Base-by-base conservation (phyloP, 2,888 invertebrate genomes). In the Apamea anceps region DNA sequence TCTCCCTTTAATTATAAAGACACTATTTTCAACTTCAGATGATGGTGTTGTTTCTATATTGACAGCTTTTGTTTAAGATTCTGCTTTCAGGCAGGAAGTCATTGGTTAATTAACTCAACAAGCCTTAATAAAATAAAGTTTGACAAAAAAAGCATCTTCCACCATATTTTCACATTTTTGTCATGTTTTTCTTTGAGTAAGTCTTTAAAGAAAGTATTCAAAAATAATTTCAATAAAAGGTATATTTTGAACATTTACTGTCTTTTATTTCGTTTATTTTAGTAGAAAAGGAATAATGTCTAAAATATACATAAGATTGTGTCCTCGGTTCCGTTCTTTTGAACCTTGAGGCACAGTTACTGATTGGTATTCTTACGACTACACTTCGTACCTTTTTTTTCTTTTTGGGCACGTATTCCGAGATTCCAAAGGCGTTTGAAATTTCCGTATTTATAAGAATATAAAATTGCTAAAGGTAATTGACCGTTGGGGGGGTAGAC, bases 341-440 rank as follows among this genome's bases (percentile, higher is more conserved):
- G 28, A 72, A 37, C 37, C 45, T 21, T n/a, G 15, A 68, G 71
- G 45, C 25, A 57, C 18, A 21, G 60, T 25, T 72, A 70, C 62
- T 48, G 48, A 68, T 67, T 60, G 57, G 32, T 67, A 78, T 83
- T 72, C 7, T 57, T 68, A 15, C 48, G 21, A 21, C 60, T 62
- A 54, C 66, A 57, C 42, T 63, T 83, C 12, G 45, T 25, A 66
- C 32, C 12, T 82, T 68, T 76, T 63, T 37, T 1, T 77, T 72
- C 25, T n/a, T 62, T 72, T 68, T 57, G 32, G 28, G 25, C 71
- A 66, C 82, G 71, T 72, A 62, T 57, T 77, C 18, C 25, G 37
- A 42, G 28, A 67, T 67, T 63, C 15, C 48, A 62, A 62, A 78
- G 28, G 15, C 28, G n/a, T 81, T 62, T 42, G 37, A 2, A 42